phyloP scores from a whole-genome alignment of 2,888 invertebrate genomes.

The Amphipyra tragopoginis region DNA sequence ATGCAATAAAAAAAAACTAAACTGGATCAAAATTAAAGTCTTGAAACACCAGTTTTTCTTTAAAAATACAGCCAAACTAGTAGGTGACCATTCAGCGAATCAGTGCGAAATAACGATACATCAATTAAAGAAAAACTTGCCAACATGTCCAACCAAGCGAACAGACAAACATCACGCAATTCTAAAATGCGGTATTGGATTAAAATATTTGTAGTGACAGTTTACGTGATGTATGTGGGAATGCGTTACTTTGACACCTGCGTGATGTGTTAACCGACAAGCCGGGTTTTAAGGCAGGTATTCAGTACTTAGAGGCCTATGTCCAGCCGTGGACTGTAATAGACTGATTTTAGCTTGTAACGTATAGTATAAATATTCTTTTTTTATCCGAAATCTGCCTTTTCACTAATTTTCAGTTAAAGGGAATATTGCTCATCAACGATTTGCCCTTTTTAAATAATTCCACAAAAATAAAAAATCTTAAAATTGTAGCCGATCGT shows the following conservation, averaged over 20 bases:
- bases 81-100: background rate
- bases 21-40: no score
- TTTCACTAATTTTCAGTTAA: no score
- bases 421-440: no score
- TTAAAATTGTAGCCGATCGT: no score
- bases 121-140: conserved; percentile 35
- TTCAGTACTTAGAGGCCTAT: no score
- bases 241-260: conserved; percentile 17
- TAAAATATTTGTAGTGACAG: conserved; percentile 48
- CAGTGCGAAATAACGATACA: conserved; percentile 30
- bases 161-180: conserved; percentile 33
- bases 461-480: no score
- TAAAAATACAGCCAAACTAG: background rate
- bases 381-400: no score
- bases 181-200: conserved; percentile 13
- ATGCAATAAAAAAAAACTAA: no score
- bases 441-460: no score
- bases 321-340: no score
- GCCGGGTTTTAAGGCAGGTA: background rate
- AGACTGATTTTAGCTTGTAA: no score
- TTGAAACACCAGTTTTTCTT: background rate
- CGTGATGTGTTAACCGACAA: conserved; percentile 1
- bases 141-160: conserved; percentile 30
- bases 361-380: no score
- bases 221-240: conserved; percentile 29